A percentile compares a stretch with the other conserved stretches of the same genome.
Conservation (phyloP, 2,797 vertebrate genomes). For the Microctenopoma stevenorrisi region DNA sequence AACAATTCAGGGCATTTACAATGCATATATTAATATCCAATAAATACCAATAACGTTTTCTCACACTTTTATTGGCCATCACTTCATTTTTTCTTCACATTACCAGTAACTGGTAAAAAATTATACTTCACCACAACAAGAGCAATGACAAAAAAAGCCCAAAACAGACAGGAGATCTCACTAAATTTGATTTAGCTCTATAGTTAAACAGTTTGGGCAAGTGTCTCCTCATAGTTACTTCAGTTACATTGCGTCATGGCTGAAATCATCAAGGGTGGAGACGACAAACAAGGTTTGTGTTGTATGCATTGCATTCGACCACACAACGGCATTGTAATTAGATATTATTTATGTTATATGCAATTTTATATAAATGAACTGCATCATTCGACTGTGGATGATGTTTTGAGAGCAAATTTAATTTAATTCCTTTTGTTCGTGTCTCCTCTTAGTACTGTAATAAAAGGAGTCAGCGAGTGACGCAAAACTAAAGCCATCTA, state of each 20-base stretch:
- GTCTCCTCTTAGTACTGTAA: constrained; percentile 18
- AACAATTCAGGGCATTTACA: too few relatives aligned
- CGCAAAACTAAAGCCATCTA: constrained; percentile 19
- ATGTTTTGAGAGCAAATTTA: constrained; percentile 12
- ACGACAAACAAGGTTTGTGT: background rate
- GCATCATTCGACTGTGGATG: constrained; percentile 5
- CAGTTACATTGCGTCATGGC: background rate
- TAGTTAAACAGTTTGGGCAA: background rate
- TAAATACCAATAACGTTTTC: background rate
- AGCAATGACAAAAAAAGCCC: background rate
- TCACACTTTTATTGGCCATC: background rate
- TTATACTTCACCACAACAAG: background rate
- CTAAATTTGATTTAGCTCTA: too few relatives aligned
- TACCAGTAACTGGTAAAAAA: background rate
- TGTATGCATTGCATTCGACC: background rate
- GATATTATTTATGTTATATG: constrained; percentile 5
- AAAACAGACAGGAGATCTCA: too few relatives aligned
- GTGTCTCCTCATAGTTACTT: background rate
- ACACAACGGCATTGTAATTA: constrained; percentile 6
- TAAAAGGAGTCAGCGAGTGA: constrained; percentile 25
- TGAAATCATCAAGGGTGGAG: background rate
- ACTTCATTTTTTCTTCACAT: background rate
- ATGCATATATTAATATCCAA: too few relatives aligned
- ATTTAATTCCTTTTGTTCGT: constrained; percentile 6
- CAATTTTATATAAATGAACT: constrained; percentile 8